Evolutionary conservation across 2,888 invertebrate genomes (phyloP), one percentile per base, ranked within the genome.

Genomic region (Oasisia sp.): DNA sequence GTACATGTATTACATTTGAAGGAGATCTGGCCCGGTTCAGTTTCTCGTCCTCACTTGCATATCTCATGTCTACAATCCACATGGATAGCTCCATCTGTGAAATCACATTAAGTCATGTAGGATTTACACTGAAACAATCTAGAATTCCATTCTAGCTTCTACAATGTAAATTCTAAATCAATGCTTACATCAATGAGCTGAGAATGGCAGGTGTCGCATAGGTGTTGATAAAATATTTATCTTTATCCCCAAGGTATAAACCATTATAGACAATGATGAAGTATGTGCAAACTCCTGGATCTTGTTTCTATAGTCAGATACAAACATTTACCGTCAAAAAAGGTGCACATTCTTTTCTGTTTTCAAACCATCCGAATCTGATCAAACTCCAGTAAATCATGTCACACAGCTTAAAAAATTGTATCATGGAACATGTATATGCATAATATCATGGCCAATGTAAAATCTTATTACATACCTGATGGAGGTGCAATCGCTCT

Each of bases 11-110:
- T 74, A 74, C 74, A 19, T 74, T 74, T 7, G 74, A 74, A 74
- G 74, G 74, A 5, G 74, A 4, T 19, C 74, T 74, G 19, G 74
- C 74, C 74, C 74, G 74, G 74, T 74, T 74, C 74, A 74, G 74
- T 74, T 74, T 74, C 27, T 74, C 74, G 27, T 74, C 74, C 74
- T 74, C 74, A 74, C n/a, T 74, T 74, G 74, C n/a, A 74, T 74
- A 74, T 74, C 74, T 74, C 74, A 74, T 74, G 74, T 74, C 74
- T 74, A 14, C 74, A 4, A 74, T 74, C 74, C 74, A 74, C 74
- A 74, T 27, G 19, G 27, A 74, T 74, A 74, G 74, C 19, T 74
- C 74, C 14, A 74, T 74, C 74, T 74, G 74, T 74, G 74, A 74
- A 74, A 74, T 74, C 14, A 27, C 74, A 27, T 7, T 74, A 74